A percentile compares a stretch with the other conserved stretches of the same genome.
phyloP scores from a whole-genome alignment of 2,113 vertebrate genomes.

The Plecturocebus donacophilus region DNA sequence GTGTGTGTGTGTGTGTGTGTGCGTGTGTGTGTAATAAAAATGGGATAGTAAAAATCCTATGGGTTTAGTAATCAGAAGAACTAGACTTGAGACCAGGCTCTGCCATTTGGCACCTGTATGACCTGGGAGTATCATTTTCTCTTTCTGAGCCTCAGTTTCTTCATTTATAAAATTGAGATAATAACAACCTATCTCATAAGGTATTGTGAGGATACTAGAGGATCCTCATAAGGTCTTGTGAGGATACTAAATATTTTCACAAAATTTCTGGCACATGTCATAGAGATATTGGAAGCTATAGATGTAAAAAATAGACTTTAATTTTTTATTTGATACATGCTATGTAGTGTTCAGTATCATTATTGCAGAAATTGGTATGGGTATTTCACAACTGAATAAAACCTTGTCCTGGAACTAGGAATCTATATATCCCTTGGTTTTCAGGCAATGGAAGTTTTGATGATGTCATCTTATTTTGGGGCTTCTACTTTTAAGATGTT shows the following conservation, averaged over 20 bases:
- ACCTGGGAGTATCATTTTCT: not conserved
- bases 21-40: conserved; percentile 30
- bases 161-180: not conserved
- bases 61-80: not conserved
- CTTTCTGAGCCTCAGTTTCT: not conserved
- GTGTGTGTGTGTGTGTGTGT: not conserved
- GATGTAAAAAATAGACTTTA: not conserved
- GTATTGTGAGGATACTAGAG: not conserved
- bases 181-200: not conserved
- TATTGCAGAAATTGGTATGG: not conserved
- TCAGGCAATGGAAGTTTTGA: not conserved
- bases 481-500: not conserved
- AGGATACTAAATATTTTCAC: conserved; percentile 27
- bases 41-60: not conserved
- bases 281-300: not conserved
- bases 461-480: not conserved
- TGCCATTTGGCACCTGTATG: not conserved
- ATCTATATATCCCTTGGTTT: not conserved
- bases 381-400: not conserved
- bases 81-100: not conserved
- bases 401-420: not conserved
- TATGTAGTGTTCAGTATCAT: not conserved
- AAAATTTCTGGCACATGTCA: not conserved
- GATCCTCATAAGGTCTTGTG: not conserved
- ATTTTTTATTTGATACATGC: not conserved